Evolutionary conservation across 1,140 invertebrate genomes (phyloP), one percentile per base, ranked within the genome.

Genomic region (Aphis gossypii): DNA sequence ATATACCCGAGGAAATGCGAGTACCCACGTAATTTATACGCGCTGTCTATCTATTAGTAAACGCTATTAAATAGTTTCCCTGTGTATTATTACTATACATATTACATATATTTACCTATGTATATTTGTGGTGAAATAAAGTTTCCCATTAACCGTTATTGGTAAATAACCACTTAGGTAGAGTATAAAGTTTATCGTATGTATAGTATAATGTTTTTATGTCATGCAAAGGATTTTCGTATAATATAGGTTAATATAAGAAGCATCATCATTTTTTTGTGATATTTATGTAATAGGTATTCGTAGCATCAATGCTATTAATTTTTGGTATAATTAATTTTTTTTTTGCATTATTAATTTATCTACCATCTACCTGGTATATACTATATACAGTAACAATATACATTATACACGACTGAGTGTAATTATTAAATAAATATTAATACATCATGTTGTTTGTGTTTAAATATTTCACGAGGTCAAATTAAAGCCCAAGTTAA

Each of bases 151-250:
- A 76, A 76, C 60, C n/a, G 5, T 5, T 76, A 76, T n/a, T 35
- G n/a, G 30, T 76, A 76, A 76, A 76, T 76, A 76, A 76, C 60
- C 60, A 76, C 60, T 76, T 76, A 76, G 60, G 30, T 76, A 76
- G 60, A 76, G 60, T n/a, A 76, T 76, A 76, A 18, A 76, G 5
- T n/a, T 5, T 76, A 76, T 76, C n/a, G 5, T 76, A 11, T 60
- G 18, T 11, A 9, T n/a, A 68, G n/a, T 68, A n/a, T 76, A 76
- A 76, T 76, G 60, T 76, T n/a, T 76, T n/a, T 18, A 20, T 76
- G 60, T 76, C 60, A 76, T 76, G 60, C 60, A 76, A 76, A 76
- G 60, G 14, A 76, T 76, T 76, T 14, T 76, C n/a, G 30, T 76
- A 76, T 35, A 20, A 18, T n/a, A 76, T 68, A 68, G 14, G 14